Evolutionary conservation across 2,797 vertebrate species (phyloP), one percentile per base, ranked within the genome.

Genomic region (Peromyscus melanophrys): DNA sequence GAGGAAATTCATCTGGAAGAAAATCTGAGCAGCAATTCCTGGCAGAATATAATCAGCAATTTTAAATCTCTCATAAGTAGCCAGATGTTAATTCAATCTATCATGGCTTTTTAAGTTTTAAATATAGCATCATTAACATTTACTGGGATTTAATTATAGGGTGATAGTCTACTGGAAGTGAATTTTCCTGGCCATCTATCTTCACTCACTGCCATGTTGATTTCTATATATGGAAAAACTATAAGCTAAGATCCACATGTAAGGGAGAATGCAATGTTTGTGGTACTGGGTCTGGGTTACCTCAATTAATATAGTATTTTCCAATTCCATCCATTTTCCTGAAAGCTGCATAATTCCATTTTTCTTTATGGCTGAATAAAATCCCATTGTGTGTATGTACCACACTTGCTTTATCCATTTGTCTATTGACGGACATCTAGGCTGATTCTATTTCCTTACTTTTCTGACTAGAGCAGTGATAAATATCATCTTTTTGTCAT

Each of bases 111-210:
- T 88, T 73, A 88, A 69, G 25, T 88, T 88, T 88, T 73, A 73
- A 88, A 88, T 73, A 88, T 57, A 73, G 85, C 25, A 57, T 88
- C 67, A 57, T 73, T 88, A 88, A 88, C 67, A 88, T 88, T 88
- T 71, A 73, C 85, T 88, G 52, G 17, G 52, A 88, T 73, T 88
- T 88, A 88, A 57, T 73, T 92, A 73, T 31, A 40, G 67, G 16
- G 25, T 57, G 52, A 57, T 88, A 19, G 57, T 88, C 85, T 57
- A 73, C 5, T 31, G 67, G 73, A 57, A 87, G 67, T 73, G 34
- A 57, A 31, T 57, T 57, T 87, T 87, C 27, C n/a, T 88, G 67
- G n/a, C n/a, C 34, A 21, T 57, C 52, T 57, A 73, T 31, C 9
- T 25, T 73, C 25, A 37, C 67, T 87, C 67, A 57, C 16, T 57